A percentile compares a stretch with the other conserved stretches of the same genome.
phyloP scores from a whole-genome alignment of 1,140 invertebrate genomes.

The Daktulosphaira vitifoliae region DNA sequence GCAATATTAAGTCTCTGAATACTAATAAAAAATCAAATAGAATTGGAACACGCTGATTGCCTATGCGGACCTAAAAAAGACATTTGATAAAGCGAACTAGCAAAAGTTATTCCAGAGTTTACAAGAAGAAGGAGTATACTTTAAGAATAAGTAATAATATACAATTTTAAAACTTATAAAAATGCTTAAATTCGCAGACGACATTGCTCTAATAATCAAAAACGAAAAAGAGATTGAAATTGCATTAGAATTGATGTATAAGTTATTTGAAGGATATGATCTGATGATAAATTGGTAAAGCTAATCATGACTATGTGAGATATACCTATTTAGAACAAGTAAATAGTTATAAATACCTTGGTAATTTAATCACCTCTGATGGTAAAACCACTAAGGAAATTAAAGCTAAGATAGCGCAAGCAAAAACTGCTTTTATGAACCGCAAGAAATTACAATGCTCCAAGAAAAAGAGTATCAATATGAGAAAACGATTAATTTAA shows the following conservation, averaged over 20 bases:
- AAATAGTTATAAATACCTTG: neutral
- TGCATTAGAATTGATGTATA: neutral
- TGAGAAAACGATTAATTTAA: neutral
- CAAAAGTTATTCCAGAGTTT: too few relatives aligned
- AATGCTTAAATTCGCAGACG: too few relatives aligned
- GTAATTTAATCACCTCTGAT: neutral
- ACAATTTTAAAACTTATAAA: too few relatives aligned
- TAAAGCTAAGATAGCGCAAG: constrained; percentile 3
- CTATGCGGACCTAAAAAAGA: too few relatives aligned
- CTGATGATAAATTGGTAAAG: constrained; percentile 2
- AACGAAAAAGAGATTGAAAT: neutral
- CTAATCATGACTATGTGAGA: neutral
- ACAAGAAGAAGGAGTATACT: too few relatives aligned
- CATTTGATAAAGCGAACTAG: too few relatives aligned
- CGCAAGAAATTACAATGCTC: constrained; percentile 1
- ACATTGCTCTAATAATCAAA: too few relatives aligned
- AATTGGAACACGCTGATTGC: too few relatives aligned
- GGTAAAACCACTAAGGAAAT: constrained; percentile 6
- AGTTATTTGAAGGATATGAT: constrained; percentile 2
- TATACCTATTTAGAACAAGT: constrained; percentile 1
- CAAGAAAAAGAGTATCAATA: neutral
- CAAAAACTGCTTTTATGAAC: constrained; percentile 9
- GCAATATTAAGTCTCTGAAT: too few relatives aligned
- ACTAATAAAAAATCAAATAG: too few relatives aligned
- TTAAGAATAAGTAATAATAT: too few relatives aligned